Conservation (phyloP, 2,113 vertebrate species). For the Cynocephalus volans region DNA sequence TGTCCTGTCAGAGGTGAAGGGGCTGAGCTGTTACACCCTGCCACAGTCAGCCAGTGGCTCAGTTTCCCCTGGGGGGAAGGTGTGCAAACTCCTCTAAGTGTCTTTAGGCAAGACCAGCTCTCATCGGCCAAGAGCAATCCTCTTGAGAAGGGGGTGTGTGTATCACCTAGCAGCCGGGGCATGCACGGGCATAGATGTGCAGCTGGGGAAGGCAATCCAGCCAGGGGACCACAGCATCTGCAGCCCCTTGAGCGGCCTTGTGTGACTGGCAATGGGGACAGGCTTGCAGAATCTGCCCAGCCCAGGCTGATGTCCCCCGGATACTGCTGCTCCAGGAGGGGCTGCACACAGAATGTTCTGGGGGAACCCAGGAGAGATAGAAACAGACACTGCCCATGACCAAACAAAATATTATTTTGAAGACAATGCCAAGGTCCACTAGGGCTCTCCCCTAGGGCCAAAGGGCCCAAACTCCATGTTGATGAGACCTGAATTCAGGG, state of each 20-base stretch:
- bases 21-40: background rate
- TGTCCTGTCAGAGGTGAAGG: background rate
- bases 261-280: accelerated
- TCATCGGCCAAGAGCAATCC: background rate
- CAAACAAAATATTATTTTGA: background rate
- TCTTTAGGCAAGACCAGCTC: background rate
- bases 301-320: too few species aligned
- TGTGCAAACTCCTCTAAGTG: too few species aligned
- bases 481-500: background rate
- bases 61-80: too few species aligned
- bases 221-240: accelerated
- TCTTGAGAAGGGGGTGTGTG: background rate
- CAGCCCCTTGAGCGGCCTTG: accelerated
- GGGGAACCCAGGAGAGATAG: background rate
- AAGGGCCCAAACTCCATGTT: background rate
- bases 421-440: background rate
- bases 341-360: background rate
- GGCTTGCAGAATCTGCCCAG: background rate
- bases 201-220: accelerated
- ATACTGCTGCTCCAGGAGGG: background rate
- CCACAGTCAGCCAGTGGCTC: too few species aligned
- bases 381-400: background rate
- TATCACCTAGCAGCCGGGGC: accelerated
- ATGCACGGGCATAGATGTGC: too few species aligned
- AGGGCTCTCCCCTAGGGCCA: background rate